Evolutionary conservation across 2,888 invertebrate species (phyloP).

Genomic region (Taenaris catops): DNA sequence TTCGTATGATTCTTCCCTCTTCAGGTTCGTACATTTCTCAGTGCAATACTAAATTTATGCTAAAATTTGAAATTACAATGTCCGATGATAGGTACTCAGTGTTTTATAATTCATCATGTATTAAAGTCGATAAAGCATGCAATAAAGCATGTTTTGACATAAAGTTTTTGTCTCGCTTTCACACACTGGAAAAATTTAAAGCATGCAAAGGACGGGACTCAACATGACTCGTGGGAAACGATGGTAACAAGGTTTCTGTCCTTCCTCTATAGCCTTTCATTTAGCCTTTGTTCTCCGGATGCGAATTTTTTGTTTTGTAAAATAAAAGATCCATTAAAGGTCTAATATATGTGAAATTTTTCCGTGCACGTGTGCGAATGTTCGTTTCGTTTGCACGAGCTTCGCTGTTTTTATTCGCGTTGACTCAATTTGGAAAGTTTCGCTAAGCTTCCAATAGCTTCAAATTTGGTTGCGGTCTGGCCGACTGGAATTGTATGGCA

Average conservation of each 20-base stretch:
- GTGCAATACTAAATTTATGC: conserved; percentile 7
- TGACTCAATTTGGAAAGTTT: too few species aligned
- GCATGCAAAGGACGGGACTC: conserved; percentile 34
- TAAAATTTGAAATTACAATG: conserved; percentile 41
- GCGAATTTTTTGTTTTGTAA: conserved; percentile 26
- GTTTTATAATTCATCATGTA: too few species aligned
- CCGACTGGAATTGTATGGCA: not conserved
- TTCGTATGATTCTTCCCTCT: not conserved
- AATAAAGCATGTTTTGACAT: conserved; percentile 29
- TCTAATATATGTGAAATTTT: not conserved
- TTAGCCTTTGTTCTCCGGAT: conserved; percentile 51
- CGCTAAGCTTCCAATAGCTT: too few species aligned
- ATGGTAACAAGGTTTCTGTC: conserved; percentile 56
- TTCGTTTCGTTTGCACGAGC: too few species aligned
- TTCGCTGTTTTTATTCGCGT: too few species aligned
- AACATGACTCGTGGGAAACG: conserved; percentile 61
- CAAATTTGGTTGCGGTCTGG: too few species aligned
- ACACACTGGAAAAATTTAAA: conserved; percentile 17
- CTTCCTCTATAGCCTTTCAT: conserved; percentile 50
- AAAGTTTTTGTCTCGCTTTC: conserved; percentile 20
- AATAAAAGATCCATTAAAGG: conserved; percentile 7
- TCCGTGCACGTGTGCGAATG: not conserved
- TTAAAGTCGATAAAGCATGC: too few species aligned
- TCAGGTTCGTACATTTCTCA: conserved; percentile 1
- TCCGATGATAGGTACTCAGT: too few species aligned